These are phyloP conservation scores for Zygothrica quintamaculata DNA, from an alignment of 2,888 invertebrate genomes.

Conservation along the genomic window DNA sequence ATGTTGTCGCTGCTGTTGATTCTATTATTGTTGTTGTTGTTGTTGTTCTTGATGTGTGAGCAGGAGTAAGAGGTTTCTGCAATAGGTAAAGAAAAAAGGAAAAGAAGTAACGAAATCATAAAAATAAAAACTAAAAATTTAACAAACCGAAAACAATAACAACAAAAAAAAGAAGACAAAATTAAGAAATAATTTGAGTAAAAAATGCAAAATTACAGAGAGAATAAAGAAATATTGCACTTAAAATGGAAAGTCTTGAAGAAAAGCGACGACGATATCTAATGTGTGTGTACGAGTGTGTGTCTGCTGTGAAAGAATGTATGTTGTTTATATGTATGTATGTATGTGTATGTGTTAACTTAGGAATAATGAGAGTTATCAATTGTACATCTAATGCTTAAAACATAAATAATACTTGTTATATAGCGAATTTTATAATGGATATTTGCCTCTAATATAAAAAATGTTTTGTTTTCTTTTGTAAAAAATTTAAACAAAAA, in stretches of 20 bases:
- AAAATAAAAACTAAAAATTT: slow-evolving; percentile 65
- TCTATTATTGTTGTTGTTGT: slow-evolving; percentile 52
- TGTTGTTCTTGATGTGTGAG: slow-evolving; percentile 59
- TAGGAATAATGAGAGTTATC: slow-evolving; percentile 36
- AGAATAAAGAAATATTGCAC: slow-evolving; percentile 33
- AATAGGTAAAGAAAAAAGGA: slow-evolving; percentile 83
- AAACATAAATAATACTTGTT: slow-evolving; percentile 71
- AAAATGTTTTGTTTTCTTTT: slow-evolving; percentile 31
- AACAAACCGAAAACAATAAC: slow-evolving; percentile 47
- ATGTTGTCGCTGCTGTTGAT: slow-evolving; percentile 36
- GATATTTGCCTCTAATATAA: slow-evolving; percentile 49
- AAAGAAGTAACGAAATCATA: slow-evolving; percentile 80
- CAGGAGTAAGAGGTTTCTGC: slow-evolving; percentile 82
- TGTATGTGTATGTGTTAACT: slow-evolving; percentile 29
- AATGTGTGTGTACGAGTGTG: neutral
- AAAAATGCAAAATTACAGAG: slow-evolving; percentile 27
- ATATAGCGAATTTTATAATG: slow-evolving; percentile 36
- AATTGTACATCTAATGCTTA: slow-evolving; percentile 58
- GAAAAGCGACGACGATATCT: slow-evolving; percentile 10
- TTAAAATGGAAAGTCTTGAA: slow-evolving; percentile 44
- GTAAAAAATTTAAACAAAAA: slow-evolving; percentile 52
- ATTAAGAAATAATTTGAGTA: slow-evolving; percentile 22
- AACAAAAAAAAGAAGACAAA: slow-evolving; percentile 27
- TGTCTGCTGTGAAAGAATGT: neutral
- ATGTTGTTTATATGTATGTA: slow-evolving; percentile 14